A percentile compares a stretch with the other conserved stretches of the same genome.
Conservation (phyloP, 2,797 vertebrate genomes). For the Vireo griseus region DNA sequence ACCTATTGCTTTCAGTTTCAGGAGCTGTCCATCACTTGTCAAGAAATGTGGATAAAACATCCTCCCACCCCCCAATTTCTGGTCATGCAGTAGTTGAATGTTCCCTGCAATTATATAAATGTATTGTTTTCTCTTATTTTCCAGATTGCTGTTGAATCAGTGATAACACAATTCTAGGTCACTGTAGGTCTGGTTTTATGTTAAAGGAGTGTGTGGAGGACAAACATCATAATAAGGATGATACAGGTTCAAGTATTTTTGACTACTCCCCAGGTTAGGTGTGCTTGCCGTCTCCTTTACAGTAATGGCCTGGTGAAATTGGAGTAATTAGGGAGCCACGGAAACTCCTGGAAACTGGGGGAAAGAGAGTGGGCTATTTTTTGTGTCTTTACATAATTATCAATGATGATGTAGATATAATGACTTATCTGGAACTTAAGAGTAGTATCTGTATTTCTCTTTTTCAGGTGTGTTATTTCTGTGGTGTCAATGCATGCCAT, state of each 20-base stretch:
- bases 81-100: background rate
- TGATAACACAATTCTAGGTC: background rate
- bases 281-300: background rate
- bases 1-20: constrained; percentile 79
- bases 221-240: background rate
- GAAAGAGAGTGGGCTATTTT: background rate
- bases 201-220: background rate
- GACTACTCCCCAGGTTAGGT: background rate
- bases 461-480: background rate
- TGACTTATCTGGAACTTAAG: background rate
- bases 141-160: background rate
- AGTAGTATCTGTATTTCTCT: background rate
- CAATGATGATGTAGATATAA: background rate
- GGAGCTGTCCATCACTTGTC: constrained; percentile 78
- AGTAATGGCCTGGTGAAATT: background rate
- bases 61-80: background rate
- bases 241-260: background rate
- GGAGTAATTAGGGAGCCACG: background rate
- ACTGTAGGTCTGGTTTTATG: background rate
- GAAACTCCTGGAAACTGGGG: background rate
- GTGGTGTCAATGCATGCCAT: background rate
- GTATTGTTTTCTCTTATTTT: background rate
- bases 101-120: background rate
- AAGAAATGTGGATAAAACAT: constrained; percentile 52
- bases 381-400: background rate